A percentile compares a stretch with the other conserved stretches of the same genome.
Conservation (phyloP, 2,888 invertebrate genomes). For the Polylopha cassiicola region DNA sequence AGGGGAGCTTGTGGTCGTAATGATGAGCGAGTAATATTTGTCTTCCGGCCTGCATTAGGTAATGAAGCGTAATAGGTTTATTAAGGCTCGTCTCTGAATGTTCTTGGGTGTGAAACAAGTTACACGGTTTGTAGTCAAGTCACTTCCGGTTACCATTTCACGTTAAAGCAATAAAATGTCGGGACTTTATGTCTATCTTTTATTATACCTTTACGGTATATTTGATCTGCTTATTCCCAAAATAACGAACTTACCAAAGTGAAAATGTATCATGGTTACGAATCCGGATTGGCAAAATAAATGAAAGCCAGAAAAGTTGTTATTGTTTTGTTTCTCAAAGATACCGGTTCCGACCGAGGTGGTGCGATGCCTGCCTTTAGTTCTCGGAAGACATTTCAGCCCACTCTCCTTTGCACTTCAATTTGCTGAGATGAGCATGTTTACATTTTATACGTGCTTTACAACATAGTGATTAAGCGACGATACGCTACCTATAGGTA, state of each 20-base stretch:
- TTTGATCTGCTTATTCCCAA: no score
- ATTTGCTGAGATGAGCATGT: constrained; percentile 17
- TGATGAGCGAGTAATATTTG: constrained; percentile 68
- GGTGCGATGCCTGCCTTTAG: constrained; percentile 11
- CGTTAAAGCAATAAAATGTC: neutral
- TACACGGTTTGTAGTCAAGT: constrained; percentile 42
- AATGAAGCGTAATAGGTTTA: constrained; percentile 72
- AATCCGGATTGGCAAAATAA: no score
- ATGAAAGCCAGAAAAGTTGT: neutral
- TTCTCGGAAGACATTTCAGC: constrained; percentile 24
- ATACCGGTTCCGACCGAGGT: constrained; percentile 20
- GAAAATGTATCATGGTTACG: no score
- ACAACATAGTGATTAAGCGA: constrained; percentile 6
- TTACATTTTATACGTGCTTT: constrained; percentile 17
- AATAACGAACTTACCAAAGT: no score
- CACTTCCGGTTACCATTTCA: constrained; percentile 36
- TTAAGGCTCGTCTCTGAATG: constrained; percentile 50
- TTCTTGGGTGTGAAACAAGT: constrained; percentile 61
- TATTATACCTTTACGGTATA: no score
- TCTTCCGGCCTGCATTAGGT: constrained; percentile 70
- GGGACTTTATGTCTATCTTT: no score
- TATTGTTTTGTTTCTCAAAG: constrained; percentile 25
- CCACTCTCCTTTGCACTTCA: constrained; percentile 21
- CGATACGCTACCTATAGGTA: no score
- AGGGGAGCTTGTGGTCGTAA: constrained; percentile 66